Base-by-base conservation (phyloP, 2,888 invertebrate genomes). In the Autographa gamma region DNA sequence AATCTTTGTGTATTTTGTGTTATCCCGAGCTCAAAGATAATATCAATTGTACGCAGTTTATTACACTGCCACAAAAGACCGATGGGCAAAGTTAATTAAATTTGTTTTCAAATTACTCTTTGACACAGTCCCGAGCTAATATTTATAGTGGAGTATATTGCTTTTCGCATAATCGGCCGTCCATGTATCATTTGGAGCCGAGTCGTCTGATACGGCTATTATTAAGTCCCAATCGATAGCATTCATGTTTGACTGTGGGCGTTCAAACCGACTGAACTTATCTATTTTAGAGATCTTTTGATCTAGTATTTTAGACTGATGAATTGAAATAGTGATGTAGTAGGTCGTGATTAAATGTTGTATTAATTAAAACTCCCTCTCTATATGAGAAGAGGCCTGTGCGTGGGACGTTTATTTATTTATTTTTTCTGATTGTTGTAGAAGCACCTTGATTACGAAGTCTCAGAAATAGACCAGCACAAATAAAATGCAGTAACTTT, bases 171-270 rank as follows among this genome's bases (percentile, higher is more conserved):
- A 79, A 81, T 83, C 73, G 63, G n/a, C 31, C 60, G 60, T 60
- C 75, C 74, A 69, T 80, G 81, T 81, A 74, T 77, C 80, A 81
- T 73, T 74, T 38, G 64, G 74, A 56, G 74, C 52, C 60, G 66
- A 54, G 34, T 65, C 66, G 69, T 69, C 81, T 83, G 78, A 73
- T 64, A 81, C 73, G 56, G 61, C 68, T 81, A 79, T 81, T 81
- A 81, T 81, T 81, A 81, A 73, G 76, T 71, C 59, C 68, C 60
- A 79, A 83, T 83, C 84, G 79, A 83, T 83, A 74, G 72, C 31
- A 75, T 70, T 74, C 67, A 67, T 71, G 69, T 79, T 71, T 72
- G 66, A 58, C 62, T 43, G 69, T 67, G 71, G 73, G 66, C 70
- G 63, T 68, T 69, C 72, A 72, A 75, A 83, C 79, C 68, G 63